Conservation (phyloP, 2,113 vertebrate genomes). For the Recurvirostra avosetta region DNA sequence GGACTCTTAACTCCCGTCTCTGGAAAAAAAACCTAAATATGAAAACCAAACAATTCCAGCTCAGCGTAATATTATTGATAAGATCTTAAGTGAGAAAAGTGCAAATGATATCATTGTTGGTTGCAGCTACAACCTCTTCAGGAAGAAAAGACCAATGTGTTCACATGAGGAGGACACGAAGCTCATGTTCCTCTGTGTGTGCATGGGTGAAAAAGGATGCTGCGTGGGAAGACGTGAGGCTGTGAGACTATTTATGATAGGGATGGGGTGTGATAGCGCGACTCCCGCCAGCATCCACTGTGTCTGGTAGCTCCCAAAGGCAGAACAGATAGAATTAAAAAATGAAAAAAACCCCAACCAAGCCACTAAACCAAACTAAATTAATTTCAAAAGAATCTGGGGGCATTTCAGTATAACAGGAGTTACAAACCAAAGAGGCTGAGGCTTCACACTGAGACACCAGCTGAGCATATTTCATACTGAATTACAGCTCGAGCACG, state of each 20-base stretch:
- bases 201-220: not conserved
- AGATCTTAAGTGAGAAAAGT: constrained; percentile 12
- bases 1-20: not conserved
- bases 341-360: no score
- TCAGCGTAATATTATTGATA: not conserved
- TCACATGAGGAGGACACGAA: not conserved
- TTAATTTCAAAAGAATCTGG: not conserved
- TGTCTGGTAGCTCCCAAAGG: not conserved
- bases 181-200: not conserved
- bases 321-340: not conserved
- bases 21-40: not conserved
- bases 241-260: not conserved
- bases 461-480: not conserved
- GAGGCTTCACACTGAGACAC: not conserved
- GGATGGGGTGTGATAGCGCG: not conserved
- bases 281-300: not conserved
- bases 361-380: not conserved
- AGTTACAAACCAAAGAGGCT: not conserved
- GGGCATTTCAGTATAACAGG: not conserved
- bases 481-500: not conserved
- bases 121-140: not conserved
- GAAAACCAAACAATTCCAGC: constrained; percentile 30
- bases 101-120: not conserved
- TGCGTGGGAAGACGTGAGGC: not conserved
- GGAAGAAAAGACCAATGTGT: not conserved